Conservation (phyloP, 1,140 invertebrate genomes). For the Drosophila guanche region DNA sequence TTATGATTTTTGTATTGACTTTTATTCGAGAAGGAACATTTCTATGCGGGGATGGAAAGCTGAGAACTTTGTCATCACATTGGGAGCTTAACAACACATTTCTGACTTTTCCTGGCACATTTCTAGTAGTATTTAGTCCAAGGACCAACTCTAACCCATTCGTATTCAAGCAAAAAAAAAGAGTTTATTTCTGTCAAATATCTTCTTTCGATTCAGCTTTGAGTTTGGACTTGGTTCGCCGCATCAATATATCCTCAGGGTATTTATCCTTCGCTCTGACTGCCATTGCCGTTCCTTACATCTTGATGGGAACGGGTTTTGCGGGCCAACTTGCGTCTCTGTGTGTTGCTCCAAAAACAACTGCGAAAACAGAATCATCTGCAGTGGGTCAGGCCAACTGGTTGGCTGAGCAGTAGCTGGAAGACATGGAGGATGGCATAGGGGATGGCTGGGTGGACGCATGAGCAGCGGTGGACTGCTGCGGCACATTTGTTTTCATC, state of each 20-base stretch:
- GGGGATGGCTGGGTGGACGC: not conserved
- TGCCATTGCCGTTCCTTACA: not conserved
- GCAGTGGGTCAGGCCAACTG: constrained; percentile 20
- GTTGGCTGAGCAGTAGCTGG: constrained; percentile 29
- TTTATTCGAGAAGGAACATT: too few species aligned
- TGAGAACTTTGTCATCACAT: too few species aligned
- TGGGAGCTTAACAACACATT: too few species aligned
- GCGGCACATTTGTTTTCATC: constrained; percentile 76
- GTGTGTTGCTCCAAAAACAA: constrained; percentile 24
- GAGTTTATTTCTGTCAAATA: too few species aligned
- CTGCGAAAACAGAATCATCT: constrained; percentile 49
- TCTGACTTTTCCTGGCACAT: too few species aligned
- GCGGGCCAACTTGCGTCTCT: constrained; percentile 18
- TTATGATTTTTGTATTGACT: too few species aligned
- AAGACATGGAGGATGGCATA: constrained; percentile 1
- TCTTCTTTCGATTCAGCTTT: not conserved
- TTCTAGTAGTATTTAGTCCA: too few species aligned
- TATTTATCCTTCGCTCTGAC: constrained; percentile 2
- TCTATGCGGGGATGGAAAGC: too few species aligned
- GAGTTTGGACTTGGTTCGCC: not conserved
- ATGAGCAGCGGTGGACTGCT: constrained; percentile 46
- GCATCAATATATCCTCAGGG: constrained; percentile 14
- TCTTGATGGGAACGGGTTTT: constrained; percentile 8
- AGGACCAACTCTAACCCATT: too few species aligned
- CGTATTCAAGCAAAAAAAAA: too few species aligned